phyloP scores from a whole-genome alignment of 1,140 invertebrate genomes.

The Melanaphis sacchari region DNA sequence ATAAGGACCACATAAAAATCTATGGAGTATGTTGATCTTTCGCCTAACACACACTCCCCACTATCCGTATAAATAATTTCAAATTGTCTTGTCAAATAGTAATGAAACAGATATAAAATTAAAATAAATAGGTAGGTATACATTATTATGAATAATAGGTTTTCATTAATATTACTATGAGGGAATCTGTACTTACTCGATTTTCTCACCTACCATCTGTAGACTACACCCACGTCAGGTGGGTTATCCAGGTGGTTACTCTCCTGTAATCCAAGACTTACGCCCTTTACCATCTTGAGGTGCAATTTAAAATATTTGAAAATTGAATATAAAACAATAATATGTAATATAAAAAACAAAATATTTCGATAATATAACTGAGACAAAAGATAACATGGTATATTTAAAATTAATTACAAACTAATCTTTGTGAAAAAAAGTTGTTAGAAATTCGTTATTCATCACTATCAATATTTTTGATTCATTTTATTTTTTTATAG shows the following conservation, averaged over 20 bases:
- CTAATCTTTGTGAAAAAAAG: neutral
- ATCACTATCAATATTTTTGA: neutral
- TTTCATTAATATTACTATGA: neutral
- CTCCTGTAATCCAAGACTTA: accelerated
- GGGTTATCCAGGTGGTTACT: neutral
- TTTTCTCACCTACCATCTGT: neutral
- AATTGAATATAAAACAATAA: no score
- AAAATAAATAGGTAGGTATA: neutral
- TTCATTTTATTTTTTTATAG: no score
- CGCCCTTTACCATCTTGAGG: neutral
- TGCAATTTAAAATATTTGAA: neutral
- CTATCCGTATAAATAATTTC: neutral
- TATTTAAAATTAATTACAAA: neutral
- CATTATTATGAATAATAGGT: neutral
- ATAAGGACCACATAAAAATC: neutral
- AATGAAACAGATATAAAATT: neutral
- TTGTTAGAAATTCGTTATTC: neutral
- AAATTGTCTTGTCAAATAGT: neutral
- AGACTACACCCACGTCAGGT: no score
- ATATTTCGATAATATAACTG: neutral
- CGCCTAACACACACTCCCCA: neutral
- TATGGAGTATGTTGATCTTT: neutral
- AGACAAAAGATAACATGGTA: neutral
- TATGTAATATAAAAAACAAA: neutral
- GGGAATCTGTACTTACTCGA: neutral